Conservation (phyloP, 2,797 vertebrate genomes). For the Chelonia mydas region DNA sequence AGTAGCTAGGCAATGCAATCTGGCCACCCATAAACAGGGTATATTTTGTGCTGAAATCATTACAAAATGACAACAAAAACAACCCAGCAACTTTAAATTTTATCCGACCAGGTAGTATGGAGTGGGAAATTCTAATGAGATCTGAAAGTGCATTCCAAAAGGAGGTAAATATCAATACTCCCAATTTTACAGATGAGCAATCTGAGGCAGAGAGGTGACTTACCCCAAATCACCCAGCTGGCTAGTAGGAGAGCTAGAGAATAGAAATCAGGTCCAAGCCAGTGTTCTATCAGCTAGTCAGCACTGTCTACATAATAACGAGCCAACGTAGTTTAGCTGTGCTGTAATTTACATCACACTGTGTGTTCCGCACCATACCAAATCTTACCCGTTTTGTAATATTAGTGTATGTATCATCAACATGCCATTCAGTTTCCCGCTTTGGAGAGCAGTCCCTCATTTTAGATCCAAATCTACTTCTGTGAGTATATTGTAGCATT, state of each 20-base stretch:
- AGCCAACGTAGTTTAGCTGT: constrained; percentile 44
- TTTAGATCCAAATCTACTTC: constrained; percentile 40
- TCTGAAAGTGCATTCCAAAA: not conserved
- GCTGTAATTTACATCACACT: constrained; percentile 37
- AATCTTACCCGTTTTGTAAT: constrained; percentile 50
- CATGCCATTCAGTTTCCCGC: constrained; percentile 48
- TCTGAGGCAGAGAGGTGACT: not conserved
- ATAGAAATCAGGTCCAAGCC: not conserved
- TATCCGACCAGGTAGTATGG: not conserved
- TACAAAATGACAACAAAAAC: accelerated
- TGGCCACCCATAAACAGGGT: not conserved
- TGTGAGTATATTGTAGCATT: constrained; percentile 9
- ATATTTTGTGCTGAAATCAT: not conserved
- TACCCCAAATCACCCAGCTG: not conserved
- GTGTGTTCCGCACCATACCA: not conserved
- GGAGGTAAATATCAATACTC: not conserved
- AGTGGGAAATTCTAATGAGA: not conserved
- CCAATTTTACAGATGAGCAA: not conserved
- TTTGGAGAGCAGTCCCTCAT: constrained; percentile 45
- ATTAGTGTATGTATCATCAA: constrained; percentile 47
- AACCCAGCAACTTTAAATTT: not conserved
- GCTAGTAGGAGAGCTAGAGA: not conserved
- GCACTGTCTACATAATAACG: not conserved
- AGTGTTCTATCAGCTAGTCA: not conserved
- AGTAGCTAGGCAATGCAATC: not conserved